Evolutionary conservation across 1,140 invertebrate genomes (phyloP), one percentile per base, ranked within the genome.

Genomic region (Conus betulinus): DNA sequence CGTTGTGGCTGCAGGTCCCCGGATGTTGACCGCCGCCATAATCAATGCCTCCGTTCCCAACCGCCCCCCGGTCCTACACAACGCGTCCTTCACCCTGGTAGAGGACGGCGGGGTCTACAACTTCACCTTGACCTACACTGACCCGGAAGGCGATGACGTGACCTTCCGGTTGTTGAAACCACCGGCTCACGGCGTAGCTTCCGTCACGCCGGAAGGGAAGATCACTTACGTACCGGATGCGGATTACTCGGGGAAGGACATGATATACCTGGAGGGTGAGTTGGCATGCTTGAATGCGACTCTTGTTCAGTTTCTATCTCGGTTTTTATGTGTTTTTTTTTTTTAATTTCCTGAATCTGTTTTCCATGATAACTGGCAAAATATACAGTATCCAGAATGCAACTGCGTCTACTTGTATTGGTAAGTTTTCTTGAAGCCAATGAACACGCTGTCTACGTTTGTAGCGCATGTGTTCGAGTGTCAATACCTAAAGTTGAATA

Each of bases 91-190:
- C 27, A 51, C 60, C 8, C 20, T 85, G 57, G 8, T 71, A 5
- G 84, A 85, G 63, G 84, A 85, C 25, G 5, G 39, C 10, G 84
- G 84, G 27, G 10, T 63, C 1, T 85, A 85, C 84, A 85, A 52
- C 84, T 85, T 85, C 60, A 85, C 27, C 84, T 57, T 85, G 52
- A 71, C 57, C 39, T 85, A 85, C 84, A 27, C 57, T 17, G 84
- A 85, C 27, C 52, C 52, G 25, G 84, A 85, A 57, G 84, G 63
- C 13, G 84, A 85, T 71, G 57, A 85, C 52, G 8, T 85, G 63
- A 39, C 39, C 57, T 85, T 85, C 17, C 39, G n/a, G 27, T 63
- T 71, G 39, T 60, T 60, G 57, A 20, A 63, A 23, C 84, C 67
- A 27, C 84, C 84, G 13, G 27, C 27, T 25, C 84, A 85, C 63